Conservation (phyloP, 2,888 invertebrate species). For the Tridacna crocea region DNA sequence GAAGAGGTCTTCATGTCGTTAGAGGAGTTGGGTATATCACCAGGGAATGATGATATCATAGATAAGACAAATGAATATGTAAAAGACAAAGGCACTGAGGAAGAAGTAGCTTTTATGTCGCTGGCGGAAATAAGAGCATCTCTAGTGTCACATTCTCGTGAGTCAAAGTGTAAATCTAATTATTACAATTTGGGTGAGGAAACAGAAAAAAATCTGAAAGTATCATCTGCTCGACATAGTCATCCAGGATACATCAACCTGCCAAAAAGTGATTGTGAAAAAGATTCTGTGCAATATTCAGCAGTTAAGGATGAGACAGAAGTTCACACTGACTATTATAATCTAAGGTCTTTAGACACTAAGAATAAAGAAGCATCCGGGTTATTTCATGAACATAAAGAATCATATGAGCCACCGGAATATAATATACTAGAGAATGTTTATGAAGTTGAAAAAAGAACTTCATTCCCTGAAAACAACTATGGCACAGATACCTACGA, state of each 20-base stretch:
- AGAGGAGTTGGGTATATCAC: not conserved
- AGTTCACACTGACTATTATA: constrained; percentile 9
- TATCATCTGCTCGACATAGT: not conserved
- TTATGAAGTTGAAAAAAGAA: not conserved
- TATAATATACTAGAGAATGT: not conserved
- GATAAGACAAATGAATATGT: not conserved
- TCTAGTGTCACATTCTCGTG: not conserved
- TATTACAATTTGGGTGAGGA: not conserved
- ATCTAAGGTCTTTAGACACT: not conserved
- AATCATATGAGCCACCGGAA: not conserved
- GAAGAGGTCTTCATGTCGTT: constrained; percentile 13
- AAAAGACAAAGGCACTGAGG: not conserved
- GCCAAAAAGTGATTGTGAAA: not conserved
- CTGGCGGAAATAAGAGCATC: not conserved
- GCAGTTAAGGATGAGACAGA: too few relatives aligned
- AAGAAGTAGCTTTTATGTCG: constrained; percentile 2
- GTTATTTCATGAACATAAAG: not conserved
- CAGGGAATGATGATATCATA: not conserved
- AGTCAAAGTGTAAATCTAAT: constrained; percentile 6
- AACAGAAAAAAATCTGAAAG: not conserved
- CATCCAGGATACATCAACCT: constrained; percentile 5
- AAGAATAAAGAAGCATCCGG: not conserved
- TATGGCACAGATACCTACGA: not conserved
- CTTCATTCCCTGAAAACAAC: not conserved
- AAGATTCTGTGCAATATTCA: not conserved